Evolutionary conservation across 2,113 vertebrate species (phyloP).

Genomic region (Dissostichus mawsoni): DNA sequence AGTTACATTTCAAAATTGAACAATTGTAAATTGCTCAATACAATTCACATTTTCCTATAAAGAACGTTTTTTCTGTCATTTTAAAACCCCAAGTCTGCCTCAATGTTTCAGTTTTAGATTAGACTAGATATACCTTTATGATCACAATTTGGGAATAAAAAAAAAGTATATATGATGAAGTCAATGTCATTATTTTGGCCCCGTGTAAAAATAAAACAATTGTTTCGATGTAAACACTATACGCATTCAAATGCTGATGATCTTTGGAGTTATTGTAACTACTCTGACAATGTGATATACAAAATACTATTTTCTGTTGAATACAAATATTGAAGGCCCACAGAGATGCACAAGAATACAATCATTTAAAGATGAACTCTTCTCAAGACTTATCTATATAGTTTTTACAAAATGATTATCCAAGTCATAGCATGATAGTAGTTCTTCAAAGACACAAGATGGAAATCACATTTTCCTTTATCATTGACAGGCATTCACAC

Average conservation of each 20-base stretch:
- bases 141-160: no score
- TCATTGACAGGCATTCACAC: no score
- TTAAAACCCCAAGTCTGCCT: no score
- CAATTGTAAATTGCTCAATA: not conserved
- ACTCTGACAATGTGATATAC: not conserved
- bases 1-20: not conserved
- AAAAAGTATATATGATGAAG: no score
- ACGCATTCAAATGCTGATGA: not conserved
- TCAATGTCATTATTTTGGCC: not conserved
- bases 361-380: not conserved
- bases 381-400: not conserved
- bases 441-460: no score
- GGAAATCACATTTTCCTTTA: no score
- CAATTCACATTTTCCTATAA: no score
- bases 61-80: no score
- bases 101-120: no score
- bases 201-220: no score
- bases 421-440: not conserved
- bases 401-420: not conserved
- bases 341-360: not conserved
- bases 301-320: slow-evolving; percentile 4
- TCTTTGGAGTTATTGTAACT: not conserved
- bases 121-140: no score
- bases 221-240: not conserved
- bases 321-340: not conserved